These are phyloP conservation scores for Melanostoma mellinum DNA, from an alignment of 2,888 invertebrate species.

Conservation along the genomic window DNA sequence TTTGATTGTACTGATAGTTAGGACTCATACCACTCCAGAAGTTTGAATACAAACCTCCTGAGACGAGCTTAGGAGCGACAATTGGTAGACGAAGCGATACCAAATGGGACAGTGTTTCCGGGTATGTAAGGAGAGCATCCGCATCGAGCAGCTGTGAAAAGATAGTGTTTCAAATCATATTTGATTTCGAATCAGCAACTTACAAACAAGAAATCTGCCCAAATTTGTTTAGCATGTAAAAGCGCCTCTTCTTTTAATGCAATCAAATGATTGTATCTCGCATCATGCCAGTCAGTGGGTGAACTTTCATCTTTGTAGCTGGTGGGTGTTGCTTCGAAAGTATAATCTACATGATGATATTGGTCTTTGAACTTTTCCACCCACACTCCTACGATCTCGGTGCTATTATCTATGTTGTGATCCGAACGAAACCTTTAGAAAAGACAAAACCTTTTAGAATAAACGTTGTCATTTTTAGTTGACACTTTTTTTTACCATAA, in stretches of 20 bases:
- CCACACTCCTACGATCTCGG: conserved; percentile 90
- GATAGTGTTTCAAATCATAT: too few species aligned
- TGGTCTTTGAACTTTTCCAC: conserved; percentile 83
- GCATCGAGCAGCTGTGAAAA: conserved; percentile 89
- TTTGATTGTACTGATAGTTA: conserved; percentile 91
- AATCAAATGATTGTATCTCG: conserved; percentile 91
- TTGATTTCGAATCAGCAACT: conserved; percentile 78
- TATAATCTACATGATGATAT: conserved; percentile 88
- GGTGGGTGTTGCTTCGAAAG: conserved; percentile 76
- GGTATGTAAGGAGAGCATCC: conserved; percentile 90
- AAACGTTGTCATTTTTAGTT: neutral
- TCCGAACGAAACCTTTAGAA: conserved; percentile 91
- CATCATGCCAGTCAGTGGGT: conserved; percentile 88
- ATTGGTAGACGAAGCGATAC: conserved; percentile 86
- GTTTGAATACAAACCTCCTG: conserved; percentile 95
- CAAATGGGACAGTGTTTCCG: conserved; percentile 85
- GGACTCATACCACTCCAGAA: conserved; percentile 96
- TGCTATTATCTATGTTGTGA: conserved; percentile 91
- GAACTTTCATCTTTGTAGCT: conserved; percentile 85
- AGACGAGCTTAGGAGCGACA: conserved; percentile 92
- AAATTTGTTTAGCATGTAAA: conserved; percentile 87
- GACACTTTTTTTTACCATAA: conserved; percentile 87
- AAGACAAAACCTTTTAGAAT: neutral
- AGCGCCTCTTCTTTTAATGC: conserved; percentile 89
- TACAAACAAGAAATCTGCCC: conserved; percentile 96